phyloP scores from a whole-genome alignment of 2,888 invertebrate species.

The Xylota segnis region DNA sequence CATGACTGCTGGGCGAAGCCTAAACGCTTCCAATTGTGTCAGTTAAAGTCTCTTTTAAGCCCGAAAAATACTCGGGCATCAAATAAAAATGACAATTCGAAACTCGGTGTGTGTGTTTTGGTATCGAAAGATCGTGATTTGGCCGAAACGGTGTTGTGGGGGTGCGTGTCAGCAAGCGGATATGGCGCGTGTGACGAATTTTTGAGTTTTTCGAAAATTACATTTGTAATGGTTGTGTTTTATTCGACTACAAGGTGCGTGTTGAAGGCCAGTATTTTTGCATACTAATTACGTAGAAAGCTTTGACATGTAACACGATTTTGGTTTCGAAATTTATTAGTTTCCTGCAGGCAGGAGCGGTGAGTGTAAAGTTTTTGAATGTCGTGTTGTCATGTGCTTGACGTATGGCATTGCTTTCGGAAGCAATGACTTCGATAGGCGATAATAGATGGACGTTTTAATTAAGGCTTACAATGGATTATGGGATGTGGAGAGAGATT shows the following conservation, averaged over 20 bases:
- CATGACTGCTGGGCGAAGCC: slow-evolving; percentile 45
- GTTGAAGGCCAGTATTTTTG: slow-evolving; percentile 62
- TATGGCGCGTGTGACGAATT: slow-evolving; percentile 68
- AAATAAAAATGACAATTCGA: slow-evolving; percentile 48
- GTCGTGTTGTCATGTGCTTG: slow-evolving; percentile 27
- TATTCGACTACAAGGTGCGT: slow-evolving; percentile 47
- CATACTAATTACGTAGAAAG: slow-evolving; percentile 59
- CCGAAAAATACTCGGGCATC: slow-evolving; percentile 22
- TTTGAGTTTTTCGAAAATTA: slow-evolving; percentile 38
- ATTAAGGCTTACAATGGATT: slow-evolving; percentile 2
- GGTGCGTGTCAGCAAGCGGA: slow-evolving; percentile 62
- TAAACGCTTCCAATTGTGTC: slow-evolving; percentile 60
- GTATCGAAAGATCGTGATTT: slow-evolving; percentile 55
- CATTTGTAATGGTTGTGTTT: slow-evolving; percentile 30
- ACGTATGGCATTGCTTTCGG: slow-evolving; percentile 24
- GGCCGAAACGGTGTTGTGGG: not conserved
- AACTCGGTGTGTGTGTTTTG: not conserved
- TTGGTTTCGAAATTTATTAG: slow-evolving; percentile 54
- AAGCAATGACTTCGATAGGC: slow-evolving; percentile 15
- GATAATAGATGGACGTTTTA: not conserved
- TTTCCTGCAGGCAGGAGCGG: slow-evolving; percentile 6
- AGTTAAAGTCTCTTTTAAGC: slow-evolving; percentile 43
- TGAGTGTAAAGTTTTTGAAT: slow-evolving; percentile 1
- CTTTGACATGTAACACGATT: slow-evolving; percentile 62
- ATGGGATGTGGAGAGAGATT: not conserved